These are phyloP conservation scores for Napeogenes sylphis DNA, from an alignment of 2,888 invertebrate species.

Conservation along the genomic window DNA sequence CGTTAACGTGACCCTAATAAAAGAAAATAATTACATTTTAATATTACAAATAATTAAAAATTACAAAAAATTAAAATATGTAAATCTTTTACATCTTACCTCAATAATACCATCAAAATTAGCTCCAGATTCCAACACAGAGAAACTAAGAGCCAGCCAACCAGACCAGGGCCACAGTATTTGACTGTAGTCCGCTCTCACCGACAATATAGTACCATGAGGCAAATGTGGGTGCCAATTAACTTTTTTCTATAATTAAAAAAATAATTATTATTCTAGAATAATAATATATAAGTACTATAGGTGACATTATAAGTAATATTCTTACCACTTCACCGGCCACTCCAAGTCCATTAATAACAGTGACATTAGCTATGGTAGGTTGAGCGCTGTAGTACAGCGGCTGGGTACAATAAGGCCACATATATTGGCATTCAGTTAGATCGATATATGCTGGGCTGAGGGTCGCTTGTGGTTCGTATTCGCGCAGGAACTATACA, in stretches of 20 bases:
- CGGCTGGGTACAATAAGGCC: slow-evolving; percentile 98
- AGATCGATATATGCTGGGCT: slow-evolving; percentile 93
- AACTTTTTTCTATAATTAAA: slow-evolving; percentile 73
- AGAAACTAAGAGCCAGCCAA: slow-evolving; percentile 87
- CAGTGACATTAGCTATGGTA: slow-evolving; percentile 94
- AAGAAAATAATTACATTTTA: neutral
- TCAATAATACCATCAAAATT: slow-evolving; percentile 66
- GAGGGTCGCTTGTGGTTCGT: slow-evolving; percentile 80
- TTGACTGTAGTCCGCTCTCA: slow-evolving; percentile 86
- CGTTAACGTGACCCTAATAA: slow-evolving; percentile 84
- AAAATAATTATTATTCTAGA: neutral
- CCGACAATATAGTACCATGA: slow-evolving; percentile 87
- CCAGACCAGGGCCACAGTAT: slow-evolving; percentile 98
- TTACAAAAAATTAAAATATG: too few species aligned
- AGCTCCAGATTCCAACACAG: slow-evolving; percentile 76
- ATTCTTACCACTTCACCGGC: slow-evolving; percentile 84
- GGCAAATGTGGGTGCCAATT: slow-evolving; percentile 93
- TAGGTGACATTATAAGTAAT: neutral
- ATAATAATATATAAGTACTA: neutral
- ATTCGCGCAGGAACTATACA: slow-evolving; percentile 71
- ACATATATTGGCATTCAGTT: slow-evolving; percentile 98
- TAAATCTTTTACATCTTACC: slow-evolving; percentile 36
- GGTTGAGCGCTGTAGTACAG: slow-evolving; percentile 92
- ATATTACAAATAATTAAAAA: too few species aligned
- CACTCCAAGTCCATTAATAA: slow-evolving; percentile 95